A percentile compares a stretch with the other conserved stretches of the same genome.
These are phyloP conservation scores for Antheraea pernyi DNA, from an alignment of 1,140 invertebrate species.

Conservation along the genomic window DNA sequence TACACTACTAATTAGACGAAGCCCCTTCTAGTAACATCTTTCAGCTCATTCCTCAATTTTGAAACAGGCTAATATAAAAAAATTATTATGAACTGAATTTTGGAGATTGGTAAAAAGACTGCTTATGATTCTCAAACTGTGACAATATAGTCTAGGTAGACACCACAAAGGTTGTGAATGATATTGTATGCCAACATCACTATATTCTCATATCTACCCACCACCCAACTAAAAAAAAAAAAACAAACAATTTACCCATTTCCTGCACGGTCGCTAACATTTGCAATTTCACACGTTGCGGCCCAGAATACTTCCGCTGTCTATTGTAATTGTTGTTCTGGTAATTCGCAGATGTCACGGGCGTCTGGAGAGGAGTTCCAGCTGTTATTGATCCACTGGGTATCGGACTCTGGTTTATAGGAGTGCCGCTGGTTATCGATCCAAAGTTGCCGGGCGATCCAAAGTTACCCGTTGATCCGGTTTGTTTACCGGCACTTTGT, in stretches of 20 bases:
- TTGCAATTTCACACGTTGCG: constrained; percentile 70
- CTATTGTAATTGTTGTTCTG: constrained; percentile 27
- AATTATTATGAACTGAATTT: too few species aligned
- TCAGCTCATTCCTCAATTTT: too few species aligned
- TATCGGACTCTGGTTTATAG: constrained; percentile 9
- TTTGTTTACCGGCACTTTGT: not conserved
- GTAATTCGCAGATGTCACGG: constrained; percentile 21
- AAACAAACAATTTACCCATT: constrained; percentile 65
- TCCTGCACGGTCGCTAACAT: constrained; percentile 76
- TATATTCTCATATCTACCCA: not conserved
- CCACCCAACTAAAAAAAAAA: not conserved
- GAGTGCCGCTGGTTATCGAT: constrained; percentile 23
- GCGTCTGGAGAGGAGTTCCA: constrained; percentile 51
- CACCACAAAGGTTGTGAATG: too few species aligned
- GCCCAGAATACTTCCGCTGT: constrained; percentile 72
- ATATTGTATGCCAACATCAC: too few species aligned
- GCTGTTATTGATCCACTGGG: constrained; percentile 46
- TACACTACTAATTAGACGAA: too few species aligned
- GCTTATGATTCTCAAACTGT: not conserved
- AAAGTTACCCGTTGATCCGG: not conserved
- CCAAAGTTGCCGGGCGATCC: constrained; percentile 12
- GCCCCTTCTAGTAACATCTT: too few species aligned
- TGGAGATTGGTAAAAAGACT: too few species aligned
- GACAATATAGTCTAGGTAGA: too few species aligned
- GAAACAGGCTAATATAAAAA: too few species aligned